Evolutionary conservation across 2,797 vertebrate species (phyloP).

Genomic region (Philypnodon macrostomus): DNA sequence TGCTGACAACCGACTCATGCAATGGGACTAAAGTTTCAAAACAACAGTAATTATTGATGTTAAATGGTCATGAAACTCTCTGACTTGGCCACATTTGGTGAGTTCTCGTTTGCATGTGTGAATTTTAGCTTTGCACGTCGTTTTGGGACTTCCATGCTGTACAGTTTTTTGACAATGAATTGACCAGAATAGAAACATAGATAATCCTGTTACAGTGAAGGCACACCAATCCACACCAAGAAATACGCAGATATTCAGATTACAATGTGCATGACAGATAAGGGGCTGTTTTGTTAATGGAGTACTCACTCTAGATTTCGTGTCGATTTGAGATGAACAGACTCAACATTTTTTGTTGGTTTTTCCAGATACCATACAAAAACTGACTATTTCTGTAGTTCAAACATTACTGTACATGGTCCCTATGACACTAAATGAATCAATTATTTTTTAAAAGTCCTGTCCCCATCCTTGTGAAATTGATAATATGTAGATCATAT

Average conservation of each 20-base stretch:
- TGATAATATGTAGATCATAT: too few relatives aligned
- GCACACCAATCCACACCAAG: too few relatives aligned
- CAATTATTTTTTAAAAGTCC: too few relatives aligned
- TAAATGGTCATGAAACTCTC: not conserved
- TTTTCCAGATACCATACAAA: too few relatives aligned
- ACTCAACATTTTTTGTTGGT: not conserved
- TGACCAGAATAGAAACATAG: slow-evolving; percentile 14
- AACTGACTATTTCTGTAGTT: too few relatives aligned
- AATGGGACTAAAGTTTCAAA: not conserved
- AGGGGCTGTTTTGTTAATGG: slow-evolving; percentile 14
- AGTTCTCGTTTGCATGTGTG: too few relatives aligned
- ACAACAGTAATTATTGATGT: slow-evolving; percentile 3
- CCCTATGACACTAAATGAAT: too few relatives aligned
- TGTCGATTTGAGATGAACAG: not conserved
- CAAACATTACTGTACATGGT: too few relatives aligned
- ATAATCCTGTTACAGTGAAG: slow-evolving; percentile 29
- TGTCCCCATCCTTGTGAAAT: too few relatives aligned
- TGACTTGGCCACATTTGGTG: slow-evolving; percentile 16
- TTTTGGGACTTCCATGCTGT: too few relatives aligned
- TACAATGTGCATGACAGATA: slow-evolving; percentile 19
- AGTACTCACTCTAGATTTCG: slow-evolving; percentile 2
- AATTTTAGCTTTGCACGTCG: too few relatives aligned
- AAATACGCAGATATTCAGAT: slow-evolving; percentile 30
- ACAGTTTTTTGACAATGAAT: slow-evolving; percentile 22
- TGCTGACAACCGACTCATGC: slow-evolving; percentile 6